phyloP scores from a whole-genome alignment of 2,797 vertebrate genomes.

The Sitta carolinensis region DNA sequence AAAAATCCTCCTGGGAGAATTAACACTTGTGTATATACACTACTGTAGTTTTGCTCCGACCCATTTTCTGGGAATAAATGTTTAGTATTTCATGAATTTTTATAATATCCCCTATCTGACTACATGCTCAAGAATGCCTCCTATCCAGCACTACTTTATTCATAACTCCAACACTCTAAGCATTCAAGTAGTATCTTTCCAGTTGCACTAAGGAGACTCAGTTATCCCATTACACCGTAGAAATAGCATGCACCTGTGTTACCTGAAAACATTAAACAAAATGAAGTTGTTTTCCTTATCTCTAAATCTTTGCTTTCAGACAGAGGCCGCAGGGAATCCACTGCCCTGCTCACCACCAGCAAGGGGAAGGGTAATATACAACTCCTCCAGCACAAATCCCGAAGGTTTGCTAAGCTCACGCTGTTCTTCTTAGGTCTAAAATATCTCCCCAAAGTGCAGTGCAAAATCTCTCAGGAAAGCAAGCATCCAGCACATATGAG shows the following conservation, averaged over 20 bases:
- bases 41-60: not conserved
- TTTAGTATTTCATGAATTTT: not conserved
- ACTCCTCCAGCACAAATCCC: not conserved
- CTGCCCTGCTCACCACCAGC: not conserved
- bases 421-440: not conserved
- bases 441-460: not conserved
- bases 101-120: not conserved
- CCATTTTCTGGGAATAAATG: not conserved
- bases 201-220: not conserved
- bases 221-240: not conserved
- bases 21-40: not conserved
- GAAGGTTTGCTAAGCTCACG: not conserved
- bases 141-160: not conserved
- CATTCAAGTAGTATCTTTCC: not conserved
- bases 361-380: not conserved
- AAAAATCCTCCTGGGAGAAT: not conserved
- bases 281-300: not conserved
- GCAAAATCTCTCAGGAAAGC: not conserved
- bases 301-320: not conserved
- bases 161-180: not conserved
- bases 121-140: not conserved
- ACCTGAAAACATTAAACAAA: not conserved
- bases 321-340: accelerated
- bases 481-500: not conserved
- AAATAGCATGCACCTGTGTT: not conserved